A percentile compares a stretch with the other conserved stretches of the same genome.
These are phyloP conservation scores for Aegithalos caudatus DNA, from an alignment of 2,113 vertebrate species.

Conservation along the genomic window DNA sequence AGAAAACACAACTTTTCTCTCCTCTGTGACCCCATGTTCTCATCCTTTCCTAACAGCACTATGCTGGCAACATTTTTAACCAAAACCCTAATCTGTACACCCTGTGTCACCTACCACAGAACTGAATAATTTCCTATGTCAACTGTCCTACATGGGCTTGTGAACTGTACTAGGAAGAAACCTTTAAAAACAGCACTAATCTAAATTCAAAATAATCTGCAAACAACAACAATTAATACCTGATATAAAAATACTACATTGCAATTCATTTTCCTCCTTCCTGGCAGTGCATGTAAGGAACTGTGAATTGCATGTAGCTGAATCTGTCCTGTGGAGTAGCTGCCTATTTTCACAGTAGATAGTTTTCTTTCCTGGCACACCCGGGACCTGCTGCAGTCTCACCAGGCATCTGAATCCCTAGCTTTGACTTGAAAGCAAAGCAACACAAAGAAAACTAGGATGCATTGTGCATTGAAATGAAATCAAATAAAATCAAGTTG, in stretches of 20 bases:
- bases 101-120: not conserved
- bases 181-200: not conserved
- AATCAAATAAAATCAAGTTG: not conserved
- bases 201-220: not conserved
- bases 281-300: not conserved
- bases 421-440: conserved; percentile 21
- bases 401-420: not conserved
- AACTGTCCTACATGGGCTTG: not conserved
- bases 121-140: not conserved
- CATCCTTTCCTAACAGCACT: not conserved
- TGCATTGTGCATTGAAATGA: not conserved
- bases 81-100: not conserved
- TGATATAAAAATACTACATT: not conserved
- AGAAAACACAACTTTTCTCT: not conserved
- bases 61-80: not conserved
- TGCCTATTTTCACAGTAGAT: not conserved
- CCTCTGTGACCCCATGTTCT: not conserved
- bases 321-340: not conserved
- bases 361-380: not conserved
- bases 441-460: not conserved
- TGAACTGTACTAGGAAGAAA: not conserved
- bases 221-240: not conserved
- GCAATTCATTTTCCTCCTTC: not conserved
- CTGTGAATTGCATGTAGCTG: not conserved
- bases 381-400: not conserved